Conservation (phyloP, 2,888 invertebrate species). For the Pimpla rufipes region DNA sequence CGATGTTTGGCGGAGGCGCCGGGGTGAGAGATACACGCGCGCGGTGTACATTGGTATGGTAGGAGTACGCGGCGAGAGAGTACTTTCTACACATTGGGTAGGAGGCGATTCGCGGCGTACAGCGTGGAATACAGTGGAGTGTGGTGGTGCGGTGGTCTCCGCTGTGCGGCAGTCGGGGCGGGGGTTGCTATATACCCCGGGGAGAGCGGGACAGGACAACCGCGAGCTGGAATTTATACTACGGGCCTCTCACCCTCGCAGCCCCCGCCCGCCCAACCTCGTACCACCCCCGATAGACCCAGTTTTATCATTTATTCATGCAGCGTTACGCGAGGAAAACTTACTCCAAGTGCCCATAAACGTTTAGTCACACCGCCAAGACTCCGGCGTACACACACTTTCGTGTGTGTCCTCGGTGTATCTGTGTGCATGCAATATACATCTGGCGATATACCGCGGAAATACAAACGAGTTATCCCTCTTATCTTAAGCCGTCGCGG, state of each 20-base stretch:
- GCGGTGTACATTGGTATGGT: constrained; percentile 21
- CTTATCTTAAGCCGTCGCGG: neutral
- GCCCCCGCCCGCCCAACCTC: constrained; percentile 76
- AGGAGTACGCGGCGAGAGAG: neutral
- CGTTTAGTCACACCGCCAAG: constrained; percentile 80
- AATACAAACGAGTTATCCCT: constrained; percentile 25
- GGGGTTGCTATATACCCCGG: constrained; percentile 79
- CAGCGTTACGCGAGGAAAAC: constrained; percentile 82
- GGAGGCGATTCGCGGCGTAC: constrained; percentile 8
- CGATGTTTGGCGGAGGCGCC: neutral
- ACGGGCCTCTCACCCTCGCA: constrained; percentile 74
- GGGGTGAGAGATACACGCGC: constrained; percentile 26
- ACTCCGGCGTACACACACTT: constrained; percentile 45
- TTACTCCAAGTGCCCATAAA: constrained; percentile 84
- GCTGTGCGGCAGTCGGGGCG: constrained; percentile 18
- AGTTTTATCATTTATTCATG: constrained; percentile 83
- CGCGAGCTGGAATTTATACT: constrained; percentile 83
- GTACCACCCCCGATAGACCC: constrained; percentile 60
- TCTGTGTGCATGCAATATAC: neutral
- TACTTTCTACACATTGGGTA: constrained; percentile 52
- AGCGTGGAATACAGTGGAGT: constrained; percentile 6
- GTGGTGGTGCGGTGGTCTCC: constrained; percentile 17
- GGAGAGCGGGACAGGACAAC: constrained; percentile 79
- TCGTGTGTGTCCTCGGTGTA: neutral
- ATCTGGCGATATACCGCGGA: neutral